Conservation (phyloP, 2,888 invertebrate species). For the Drosophila nr. perissopoda region DNA sequence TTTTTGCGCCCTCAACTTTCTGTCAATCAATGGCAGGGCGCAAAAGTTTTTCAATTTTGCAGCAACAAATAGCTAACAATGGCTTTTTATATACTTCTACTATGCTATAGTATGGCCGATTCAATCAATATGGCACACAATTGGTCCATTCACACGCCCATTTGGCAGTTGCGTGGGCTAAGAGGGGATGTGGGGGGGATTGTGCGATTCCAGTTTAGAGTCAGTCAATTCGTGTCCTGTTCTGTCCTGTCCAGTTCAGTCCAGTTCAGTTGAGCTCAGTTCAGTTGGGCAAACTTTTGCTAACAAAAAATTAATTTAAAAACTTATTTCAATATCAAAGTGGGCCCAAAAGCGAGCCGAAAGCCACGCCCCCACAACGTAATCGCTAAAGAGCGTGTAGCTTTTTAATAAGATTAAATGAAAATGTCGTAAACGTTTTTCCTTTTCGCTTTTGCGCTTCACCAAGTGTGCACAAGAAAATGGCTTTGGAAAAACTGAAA, state of each 20-base stretch:
- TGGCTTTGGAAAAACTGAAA: slow-evolving; percentile 4
- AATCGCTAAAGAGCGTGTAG: slow-evolving; percentile 62
- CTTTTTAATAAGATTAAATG: slow-evolving; percentile 81
- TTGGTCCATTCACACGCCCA: slow-evolving; percentile 78
- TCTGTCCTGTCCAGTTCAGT: slow-evolving; percentile 26
- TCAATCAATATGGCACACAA: slow-evolving; percentile 77
- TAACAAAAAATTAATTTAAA: slow-evolving; percentile 78
- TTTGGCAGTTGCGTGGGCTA: slow-evolving; percentile 43
- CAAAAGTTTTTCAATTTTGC: slow-evolving; percentile 77
- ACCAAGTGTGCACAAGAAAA: slow-evolving; percentile 12
- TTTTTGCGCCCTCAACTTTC: slow-evolving; percentile 25
- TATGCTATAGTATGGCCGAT: slow-evolving; percentile 44
- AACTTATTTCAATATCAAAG: slow-evolving; percentile 79
- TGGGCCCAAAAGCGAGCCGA: slow-evolving; percentile 45
- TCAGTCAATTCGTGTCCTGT: slow-evolving; percentile 4
- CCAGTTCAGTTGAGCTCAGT: slow-evolving; percentile 46
- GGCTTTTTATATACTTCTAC: slow-evolving; percentile 57
- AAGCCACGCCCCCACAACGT: slow-evolving; percentile 13
- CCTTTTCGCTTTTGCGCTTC: slow-evolving; percentile 22
- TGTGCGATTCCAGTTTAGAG: slow-evolving; percentile 5
- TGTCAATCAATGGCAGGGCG: slow-evolving; percentile 62
- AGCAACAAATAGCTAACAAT: slow-evolving; percentile 75
- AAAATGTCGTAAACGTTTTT: slow-evolving; percentile 77
- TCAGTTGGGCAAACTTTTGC: slow-evolving; percentile 63
- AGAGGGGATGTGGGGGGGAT: not conserved